Evolutionary conservation across 2,113 vertebrate species (phyloP).

Genomic region (Raja brachyura): DNA sequence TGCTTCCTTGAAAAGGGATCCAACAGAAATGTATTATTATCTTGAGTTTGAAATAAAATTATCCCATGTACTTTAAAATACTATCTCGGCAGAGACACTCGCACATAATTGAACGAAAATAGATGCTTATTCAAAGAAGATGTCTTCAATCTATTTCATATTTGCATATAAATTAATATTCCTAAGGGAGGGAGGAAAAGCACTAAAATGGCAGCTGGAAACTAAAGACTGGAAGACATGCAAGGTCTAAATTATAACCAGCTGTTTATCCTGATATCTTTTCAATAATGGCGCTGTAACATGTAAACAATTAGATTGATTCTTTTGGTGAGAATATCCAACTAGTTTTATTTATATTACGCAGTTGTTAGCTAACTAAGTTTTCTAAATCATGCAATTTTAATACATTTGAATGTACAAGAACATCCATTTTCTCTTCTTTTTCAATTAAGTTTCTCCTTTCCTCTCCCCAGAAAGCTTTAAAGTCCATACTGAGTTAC

Average conservation of each 20-base stretch:
- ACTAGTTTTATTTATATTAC: constrained; percentile 4
- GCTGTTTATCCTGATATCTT: constrained; percentile 1
- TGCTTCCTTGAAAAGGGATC: not conserved
- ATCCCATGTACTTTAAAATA: not conserved
- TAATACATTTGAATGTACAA: not conserved
- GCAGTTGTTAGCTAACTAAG: not conserved
- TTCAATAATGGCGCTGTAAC: not conserved
- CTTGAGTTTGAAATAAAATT: not conserved
- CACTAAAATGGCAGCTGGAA: constrained; percentile 14
- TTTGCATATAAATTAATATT: not conserved
- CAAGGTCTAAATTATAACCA: constrained; percentile 22
- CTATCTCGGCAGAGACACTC: no score
- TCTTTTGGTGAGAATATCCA: not conserved
- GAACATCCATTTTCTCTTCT: not conserved
- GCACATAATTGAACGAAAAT: not conserved
- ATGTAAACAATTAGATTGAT: not conserved
- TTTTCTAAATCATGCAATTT: not conserved
- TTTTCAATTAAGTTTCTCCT: not conserved
- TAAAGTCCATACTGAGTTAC: not conserved
- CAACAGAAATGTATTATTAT: not conserved
- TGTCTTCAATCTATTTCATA: not conserved
- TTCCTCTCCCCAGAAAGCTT: not conserved
- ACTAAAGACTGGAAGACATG: not conserved
- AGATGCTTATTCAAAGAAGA: not conserved
- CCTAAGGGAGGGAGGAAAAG: not conserved